Percentiles rank a stretch among this genome's conserved stretches.
These are phyloP conservation scores for Pterocles orientalis DNA, from an alignment of 2,113 vertebrate species.

Conservation along the genomic window DNA sequence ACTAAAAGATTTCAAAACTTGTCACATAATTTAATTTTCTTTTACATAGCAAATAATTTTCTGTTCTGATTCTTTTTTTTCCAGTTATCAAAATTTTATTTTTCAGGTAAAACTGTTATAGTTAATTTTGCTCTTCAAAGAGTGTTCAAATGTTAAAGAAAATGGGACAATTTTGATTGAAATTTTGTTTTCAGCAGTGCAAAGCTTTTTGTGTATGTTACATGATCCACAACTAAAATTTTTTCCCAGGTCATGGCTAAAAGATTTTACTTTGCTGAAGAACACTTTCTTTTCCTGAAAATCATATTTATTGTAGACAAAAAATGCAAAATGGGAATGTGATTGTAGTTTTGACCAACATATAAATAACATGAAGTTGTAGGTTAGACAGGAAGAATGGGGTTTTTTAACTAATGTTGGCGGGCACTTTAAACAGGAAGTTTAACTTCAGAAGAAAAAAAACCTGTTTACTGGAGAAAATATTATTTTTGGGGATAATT, in stretches of 20 bases:
- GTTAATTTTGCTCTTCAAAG: background rate
- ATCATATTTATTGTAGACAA: background rate
- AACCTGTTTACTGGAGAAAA: background rate
- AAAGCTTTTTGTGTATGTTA: background rate
- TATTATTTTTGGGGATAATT: background rate
- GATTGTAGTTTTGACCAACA: background rate
- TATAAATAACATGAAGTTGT: background rate
- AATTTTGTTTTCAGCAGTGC: background rate
- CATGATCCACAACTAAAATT: background rate
- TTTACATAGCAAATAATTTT: background rate
- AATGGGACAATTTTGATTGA: background rate
- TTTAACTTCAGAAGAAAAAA: background rate
- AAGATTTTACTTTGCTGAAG: background rate
- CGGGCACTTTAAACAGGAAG: background rate
- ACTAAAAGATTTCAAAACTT: background rate
- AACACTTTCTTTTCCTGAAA: background rate
- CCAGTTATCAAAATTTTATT: background rate
- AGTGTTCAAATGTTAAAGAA: background rate
- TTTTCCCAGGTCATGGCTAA: background rate
- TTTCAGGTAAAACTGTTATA: background rate
- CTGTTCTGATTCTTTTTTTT: background rate
- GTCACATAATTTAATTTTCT: background rate
- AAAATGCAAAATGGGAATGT: background rate
- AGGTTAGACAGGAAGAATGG: background rate
- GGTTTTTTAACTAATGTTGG: background rate